Conservation (phyloP, 2,797 vertebrate species). For the Tadarida brasiliensis region DNA sequence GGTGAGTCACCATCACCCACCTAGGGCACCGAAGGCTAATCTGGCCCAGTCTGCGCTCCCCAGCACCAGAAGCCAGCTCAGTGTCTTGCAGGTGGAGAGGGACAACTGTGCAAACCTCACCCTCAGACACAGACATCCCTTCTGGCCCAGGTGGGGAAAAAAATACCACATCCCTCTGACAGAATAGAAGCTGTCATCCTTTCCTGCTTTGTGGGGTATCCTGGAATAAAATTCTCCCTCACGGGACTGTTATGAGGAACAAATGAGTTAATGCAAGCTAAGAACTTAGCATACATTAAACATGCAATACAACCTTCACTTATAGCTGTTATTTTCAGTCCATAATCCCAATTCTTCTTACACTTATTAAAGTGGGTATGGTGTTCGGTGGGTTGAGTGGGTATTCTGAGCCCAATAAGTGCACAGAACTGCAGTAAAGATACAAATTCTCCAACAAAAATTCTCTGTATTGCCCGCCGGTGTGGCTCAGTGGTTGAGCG, state of each 20-base stretch:
- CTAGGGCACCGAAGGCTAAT: neutral
- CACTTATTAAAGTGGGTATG: neutral
- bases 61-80: neutral
- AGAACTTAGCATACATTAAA: neutral
- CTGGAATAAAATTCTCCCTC: slow-evolving; percentile 28
- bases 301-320: neutral
- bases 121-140: neutral
- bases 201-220: neutral
- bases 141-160: neutral
- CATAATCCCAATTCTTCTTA: slow-evolving; percentile 22
- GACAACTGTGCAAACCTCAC: neutral
- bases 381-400: neutral
- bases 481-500: no score
- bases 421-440: neutral
- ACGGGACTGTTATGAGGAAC: neutral
- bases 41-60: neutral
- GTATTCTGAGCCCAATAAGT: neutral
- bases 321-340: neutral
- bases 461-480: neutral
- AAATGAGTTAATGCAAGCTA: neutral
- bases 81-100: neutral
- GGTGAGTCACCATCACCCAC: neutral
- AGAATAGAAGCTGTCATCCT: neutral
- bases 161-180: neutral
- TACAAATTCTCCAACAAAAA: neutral